phyloP scores from a whole-genome alignment of 2,797 vertebrate genomes.

The Steatocranus sp. region DNA sequence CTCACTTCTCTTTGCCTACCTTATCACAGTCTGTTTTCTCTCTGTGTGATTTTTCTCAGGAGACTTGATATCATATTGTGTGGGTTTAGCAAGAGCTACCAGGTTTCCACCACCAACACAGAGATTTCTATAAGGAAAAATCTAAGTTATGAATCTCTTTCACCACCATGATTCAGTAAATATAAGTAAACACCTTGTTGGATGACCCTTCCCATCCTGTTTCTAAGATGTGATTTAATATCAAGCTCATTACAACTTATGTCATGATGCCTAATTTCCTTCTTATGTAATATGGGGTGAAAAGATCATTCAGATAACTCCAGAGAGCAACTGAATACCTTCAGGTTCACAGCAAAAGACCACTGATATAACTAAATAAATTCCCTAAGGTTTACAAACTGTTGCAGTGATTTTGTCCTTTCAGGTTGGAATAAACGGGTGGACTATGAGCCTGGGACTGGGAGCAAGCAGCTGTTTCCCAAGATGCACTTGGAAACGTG shows the following conservation, averaged over 20 bases:
- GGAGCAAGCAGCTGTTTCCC: conserved; percentile 88
- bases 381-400: background rate
- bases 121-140: background rate
- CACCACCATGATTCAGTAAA: background rate
- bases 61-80: conserved; percentile 19
- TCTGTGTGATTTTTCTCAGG: conserved; percentile 21
- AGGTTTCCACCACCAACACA: conserved; percentile 5
- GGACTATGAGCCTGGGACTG: conserved; percentile 90
- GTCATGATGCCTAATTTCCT: background rate
- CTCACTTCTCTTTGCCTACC: background rate
- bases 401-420: background rate
- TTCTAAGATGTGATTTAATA: background rate
- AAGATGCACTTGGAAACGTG: conserved; percentile 90
- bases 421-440: conserved; percentile 90
- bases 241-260: background rate
- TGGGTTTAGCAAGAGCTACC: background rate
- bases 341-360: background rate
- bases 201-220: background rate
- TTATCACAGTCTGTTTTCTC: conserved; percentile 2
- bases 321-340: background rate
- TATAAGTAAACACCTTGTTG: background rate
- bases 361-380: background rate
- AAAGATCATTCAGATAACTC: background rate
- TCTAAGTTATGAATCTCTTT: conserved; percentile 3
- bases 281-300: background rate